phyloP scores from a whole-genome alignment of 2,888 invertebrate genomes.

The Lasioglossum calceatum region DNA sequence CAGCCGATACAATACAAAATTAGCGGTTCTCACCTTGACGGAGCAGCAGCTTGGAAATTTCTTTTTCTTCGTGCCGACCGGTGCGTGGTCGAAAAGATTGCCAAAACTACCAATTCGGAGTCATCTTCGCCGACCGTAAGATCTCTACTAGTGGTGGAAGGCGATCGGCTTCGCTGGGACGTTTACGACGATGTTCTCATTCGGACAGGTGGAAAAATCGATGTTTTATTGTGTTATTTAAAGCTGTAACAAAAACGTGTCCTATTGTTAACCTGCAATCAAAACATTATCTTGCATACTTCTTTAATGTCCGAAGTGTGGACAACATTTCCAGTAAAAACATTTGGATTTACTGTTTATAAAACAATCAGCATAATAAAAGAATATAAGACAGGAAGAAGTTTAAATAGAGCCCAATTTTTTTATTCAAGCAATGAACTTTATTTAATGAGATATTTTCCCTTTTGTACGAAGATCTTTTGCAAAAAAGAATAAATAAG shows the following conservation, averaged over 20 bases:
- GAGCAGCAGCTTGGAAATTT: not conserved
- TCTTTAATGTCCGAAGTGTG: not conserved
- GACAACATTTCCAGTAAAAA: not conserved
- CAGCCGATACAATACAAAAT: slow-evolving; percentile 11
- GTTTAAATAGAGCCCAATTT: too few species aligned
- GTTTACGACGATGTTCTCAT: slow-evolving; percentile 11
- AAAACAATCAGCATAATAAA: too few species aligned
- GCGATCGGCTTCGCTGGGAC: slow-evolving; percentile 41
- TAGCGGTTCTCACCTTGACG: slow-evolving; percentile 26
- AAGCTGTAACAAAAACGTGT: not conserved
- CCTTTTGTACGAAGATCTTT: too few species aligned
- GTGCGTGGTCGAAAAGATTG: not conserved
- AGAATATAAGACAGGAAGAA: too few species aligned
- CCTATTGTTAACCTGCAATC: not conserved
- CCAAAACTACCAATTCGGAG: slow-evolving; percentile 32
- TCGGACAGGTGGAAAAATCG: not conserved
- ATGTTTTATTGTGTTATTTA: not conserved
- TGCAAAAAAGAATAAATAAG: too few species aligned
- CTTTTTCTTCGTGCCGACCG: slow-evolving; percentile 9
- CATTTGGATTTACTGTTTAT: too few species aligned
- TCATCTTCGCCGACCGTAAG: slow-evolving; percentile 12
- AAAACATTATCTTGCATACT: not conserved
- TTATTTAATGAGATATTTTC: too few species aligned
- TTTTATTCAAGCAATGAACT: too few species aligned
- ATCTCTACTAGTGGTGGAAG: slow-evolving; percentile 22